A percentile compares a stretch with the other conserved stretches of the same genome.
phyloP scores from a whole-genome alignment of 2,797 vertebrate genomes.

The Champsocephalus gunnari region DNA sequence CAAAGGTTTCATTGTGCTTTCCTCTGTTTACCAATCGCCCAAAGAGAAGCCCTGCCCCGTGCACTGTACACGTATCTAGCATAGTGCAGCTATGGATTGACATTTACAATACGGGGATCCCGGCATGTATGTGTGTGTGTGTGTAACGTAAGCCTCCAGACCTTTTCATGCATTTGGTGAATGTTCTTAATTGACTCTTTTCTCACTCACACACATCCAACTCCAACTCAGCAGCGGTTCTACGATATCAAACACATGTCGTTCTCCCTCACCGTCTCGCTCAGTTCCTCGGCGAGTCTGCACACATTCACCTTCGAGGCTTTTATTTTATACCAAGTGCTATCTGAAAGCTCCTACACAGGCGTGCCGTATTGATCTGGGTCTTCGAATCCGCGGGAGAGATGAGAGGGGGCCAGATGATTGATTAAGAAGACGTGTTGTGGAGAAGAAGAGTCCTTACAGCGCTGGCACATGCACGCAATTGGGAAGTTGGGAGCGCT shows the following conservation, averaged over 20 bases:
- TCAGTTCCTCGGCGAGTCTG: constrained; percentile 24
- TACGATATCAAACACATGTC: constrained; percentile 52
- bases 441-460: not conserved
- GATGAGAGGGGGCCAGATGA: constrained; percentile 48
- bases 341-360: constrained; percentile 1
- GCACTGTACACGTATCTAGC: not conserved
- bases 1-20: not conserved
- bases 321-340: not conserved
- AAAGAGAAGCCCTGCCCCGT: not conserved
- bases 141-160: constrained; percentile 15
- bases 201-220: not conserved
- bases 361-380: constrained; percentile 48
- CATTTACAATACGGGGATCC: constrained; percentile 24
- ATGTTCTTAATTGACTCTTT: constrained; percentile 56
- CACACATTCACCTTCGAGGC: constrained; percentile 34
- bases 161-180: constrained; percentile 37
- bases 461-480: not conserved
- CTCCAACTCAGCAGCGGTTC: constrained; percentile 19
- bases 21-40: not conserved
- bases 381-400: constrained; percentile 25
- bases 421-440: constrained; percentile 50
- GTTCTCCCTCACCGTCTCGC: not conserved
- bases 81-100: constrained; percentile 38
- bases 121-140: not conserved
- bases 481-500: constrained; percentile 1